Conservation (phyloP, 2,888 invertebrate species). For the Phyllotreta striolata region DNA sequence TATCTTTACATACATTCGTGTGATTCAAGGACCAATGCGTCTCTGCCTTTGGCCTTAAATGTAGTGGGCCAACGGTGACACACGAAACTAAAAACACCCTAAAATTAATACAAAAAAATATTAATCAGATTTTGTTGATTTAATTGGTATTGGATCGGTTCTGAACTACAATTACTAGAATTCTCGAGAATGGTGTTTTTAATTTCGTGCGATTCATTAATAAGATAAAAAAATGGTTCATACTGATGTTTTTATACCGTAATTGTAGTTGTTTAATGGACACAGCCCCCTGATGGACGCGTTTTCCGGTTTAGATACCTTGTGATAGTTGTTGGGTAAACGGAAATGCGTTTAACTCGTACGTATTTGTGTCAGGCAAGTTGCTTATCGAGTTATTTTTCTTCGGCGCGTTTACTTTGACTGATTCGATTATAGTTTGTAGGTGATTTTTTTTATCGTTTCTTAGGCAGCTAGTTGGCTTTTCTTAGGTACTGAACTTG, state of each 20-base stretch:
- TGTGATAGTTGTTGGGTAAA: conserved; percentile 59
- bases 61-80: conserved; percentile 49
- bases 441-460: conserved; percentile 13
- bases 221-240: conserved; percentile 51
- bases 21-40: conserved; percentile 61
- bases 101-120: not conserved
- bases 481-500: no score
- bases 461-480: conserved; percentile 16
- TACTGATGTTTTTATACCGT: conserved; percentile 56
- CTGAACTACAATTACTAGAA: no score
- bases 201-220: conserved; percentile 56
- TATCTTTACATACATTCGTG: conserved; percentile 48
- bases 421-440: conserved; percentile 8
- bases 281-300: conserved; percentile 40
- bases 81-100: conserved; percentile 54
- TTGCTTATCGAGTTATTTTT: conserved; percentile 35
- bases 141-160: no score
- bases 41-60: conserved; percentile 50
- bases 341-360: conserved; percentile 40
- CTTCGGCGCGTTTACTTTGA: no score
- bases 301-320: conserved; percentile 47
- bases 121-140: no score
- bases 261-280: conserved; percentile 46
- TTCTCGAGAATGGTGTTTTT: conserved; percentile 52
- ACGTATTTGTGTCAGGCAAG: conserved; percentile 29